Evolutionary conservation across 1,140 invertebrate species (phyloP), one percentile per base, ranked within the genome.

Genomic region (Helicoverpa zea): DNA sequence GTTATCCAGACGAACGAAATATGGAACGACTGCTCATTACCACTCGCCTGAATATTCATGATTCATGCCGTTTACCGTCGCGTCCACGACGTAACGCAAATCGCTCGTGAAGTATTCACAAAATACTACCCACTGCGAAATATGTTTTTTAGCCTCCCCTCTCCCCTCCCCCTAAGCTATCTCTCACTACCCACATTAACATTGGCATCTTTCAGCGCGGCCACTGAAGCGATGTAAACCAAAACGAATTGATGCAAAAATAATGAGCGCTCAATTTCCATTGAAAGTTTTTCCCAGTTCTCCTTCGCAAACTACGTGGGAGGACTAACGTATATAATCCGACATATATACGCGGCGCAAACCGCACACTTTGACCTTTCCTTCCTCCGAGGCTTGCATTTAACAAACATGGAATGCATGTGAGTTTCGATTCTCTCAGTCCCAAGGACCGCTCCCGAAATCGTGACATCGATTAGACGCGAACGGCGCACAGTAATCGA

Each of bases 391-490:
- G 49, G 18, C 64, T 79, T 79, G 83, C 64, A 78, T 75, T 82
- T 74, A 84, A 58, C 68, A 72, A 58, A 80, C 80, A 83, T 56
- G 73, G 61, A 78, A 78, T 73, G 81, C 76, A 66, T 56, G 56
- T 74, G 61, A 77, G 81, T 73, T 78, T 80, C 75, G 78, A 68
- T 82, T 81, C 78, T 80, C 83, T 80, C 74, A 75, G 74, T 68
- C 79, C 84, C 83, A 85, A 84, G 82, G 83, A 85, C 85, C 87
- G 84, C 89, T 90, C 89, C 88, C 89, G 88, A 89, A 88, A 89
- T 92, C 90, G 89, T 91, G 87, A 92, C 88, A 90, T 89, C 89
- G 90, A 91, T 91, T 92, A 91, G 87, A 92, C 86, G 81, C 84
- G 87, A 91, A 84, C 86, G 86, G 85, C 85, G 86, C 85, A 85